Evolutionary conservation across 2,797 vertebrate genomes (phyloP), one percentile per base, ranked within the genome.

Genomic region (Etheostoma perlongum): DNA sequence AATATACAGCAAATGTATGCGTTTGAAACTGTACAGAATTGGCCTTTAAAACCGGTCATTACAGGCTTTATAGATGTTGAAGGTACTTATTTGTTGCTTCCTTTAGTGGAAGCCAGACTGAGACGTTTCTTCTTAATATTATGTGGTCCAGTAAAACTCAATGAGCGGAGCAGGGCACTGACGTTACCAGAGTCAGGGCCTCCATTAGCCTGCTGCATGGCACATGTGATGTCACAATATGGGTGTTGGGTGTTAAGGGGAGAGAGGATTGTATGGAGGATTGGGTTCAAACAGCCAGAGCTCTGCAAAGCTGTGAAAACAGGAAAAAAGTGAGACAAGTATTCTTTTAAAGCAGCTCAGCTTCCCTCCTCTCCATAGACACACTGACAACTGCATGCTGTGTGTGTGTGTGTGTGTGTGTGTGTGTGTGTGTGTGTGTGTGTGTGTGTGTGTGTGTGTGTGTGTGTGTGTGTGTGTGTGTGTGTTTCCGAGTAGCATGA

Each of bases 221-320:
- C 25, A 36, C 42, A 23, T 47, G 71, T 73, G 72, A 69, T 65
- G 83, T 72, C 71, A 77, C 23, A 6, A 33, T 46, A 15, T 23
- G 46, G 23, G 27, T 14, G 25, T 25, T 47, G 27, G 69, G 61
- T 44, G 84, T 80, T 71, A 19, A 78, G 49, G 68, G 67, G 67
- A 59, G 49, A 63, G 55, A 52, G 53, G 72, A 54, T n/a, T 19
- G 82, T 19, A 36, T 0, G 21, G 54, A 63, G 68, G 62, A 62
- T 71, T 19, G 4, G 13, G 71, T 76, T 83, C 76, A 81, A 91
- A 76, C 78, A 63, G 66, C 63, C 19, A 16, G 59, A 19, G 58
- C 67, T 61, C 63, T 27, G 75, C 42, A 44, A 76, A 84, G 78
- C 70, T 79, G 83, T 77, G 52, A 83, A 72, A 85, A 83, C 4